Evolutionary conservation across 1,140 invertebrate genomes (phyloP).

Genomic region (Ostrea edulis): DNA sequence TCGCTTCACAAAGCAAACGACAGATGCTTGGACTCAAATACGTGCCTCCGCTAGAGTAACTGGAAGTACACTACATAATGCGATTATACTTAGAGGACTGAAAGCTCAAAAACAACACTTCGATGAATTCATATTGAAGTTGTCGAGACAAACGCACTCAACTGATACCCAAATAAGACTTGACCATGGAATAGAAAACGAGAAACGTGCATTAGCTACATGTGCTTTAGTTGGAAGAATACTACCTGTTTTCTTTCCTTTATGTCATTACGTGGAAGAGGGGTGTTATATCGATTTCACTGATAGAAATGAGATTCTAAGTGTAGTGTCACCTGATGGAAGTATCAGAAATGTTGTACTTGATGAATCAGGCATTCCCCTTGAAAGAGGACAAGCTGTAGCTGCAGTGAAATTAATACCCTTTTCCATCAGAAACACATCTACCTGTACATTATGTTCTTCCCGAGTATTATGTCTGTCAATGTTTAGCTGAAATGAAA

Average conservation of each 20-base stretch:
- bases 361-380: neutral
- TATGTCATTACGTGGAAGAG: neutral
- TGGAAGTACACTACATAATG: constrained; percentile 10
- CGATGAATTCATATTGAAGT: no score
- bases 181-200: neutral
- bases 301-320: neutral
- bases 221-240: neutral
- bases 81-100: constrained; percentile 19
- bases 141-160: no score
- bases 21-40: neutral
- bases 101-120: neutral
- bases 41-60: neutral
- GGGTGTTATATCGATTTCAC: neutral
- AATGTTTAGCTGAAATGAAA: neutral
- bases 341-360: neutral
- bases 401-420: neutral
- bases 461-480: neutral
- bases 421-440: neutral
- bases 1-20: constrained; percentile 5
- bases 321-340: neutral
- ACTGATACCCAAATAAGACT: neutral
- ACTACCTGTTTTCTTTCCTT: neutral
- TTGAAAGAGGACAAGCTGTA: neutral
- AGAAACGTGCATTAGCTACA: neutral
- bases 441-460: neutral